A percentile compares a stretch with the other conserved stretches of the same genome.
Conservation (phyloP, 2,113 vertebrate species). For the Ochotona curzoniae region DNA sequence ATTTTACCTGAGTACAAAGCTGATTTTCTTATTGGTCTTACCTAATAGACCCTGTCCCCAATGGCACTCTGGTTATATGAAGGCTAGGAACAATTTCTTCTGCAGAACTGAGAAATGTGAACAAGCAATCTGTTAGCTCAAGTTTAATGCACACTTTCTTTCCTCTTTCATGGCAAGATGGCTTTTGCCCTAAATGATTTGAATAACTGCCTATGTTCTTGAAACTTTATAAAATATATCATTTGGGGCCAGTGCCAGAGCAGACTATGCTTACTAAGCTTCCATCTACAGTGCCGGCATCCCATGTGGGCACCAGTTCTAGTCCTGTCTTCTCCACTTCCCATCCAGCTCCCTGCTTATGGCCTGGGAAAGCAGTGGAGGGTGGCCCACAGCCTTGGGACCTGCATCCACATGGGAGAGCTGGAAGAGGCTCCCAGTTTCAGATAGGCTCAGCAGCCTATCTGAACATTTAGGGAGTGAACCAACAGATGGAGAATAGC, state of each 20-base stretch:
- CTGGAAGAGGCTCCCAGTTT: too few relatives aligned
- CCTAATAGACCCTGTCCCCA: background rate
- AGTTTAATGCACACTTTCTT: background rate
- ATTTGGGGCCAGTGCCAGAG: too few relatives aligned
- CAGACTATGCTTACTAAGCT: too few relatives aligned
- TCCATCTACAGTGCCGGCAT: too few relatives aligned
- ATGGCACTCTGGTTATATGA: background rate
- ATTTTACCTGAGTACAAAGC: background rate
- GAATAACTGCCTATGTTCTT: conserved; percentile 6
- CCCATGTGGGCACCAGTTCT: too few relatives aligned
- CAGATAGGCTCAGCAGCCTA: too few relatives aligned
- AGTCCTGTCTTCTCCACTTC: too few relatives aligned
- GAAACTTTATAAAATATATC: background rate
- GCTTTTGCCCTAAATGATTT: background rate
- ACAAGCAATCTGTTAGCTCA: background rate
- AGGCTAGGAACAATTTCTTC: background rate
- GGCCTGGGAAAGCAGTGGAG: too few relatives aligned
- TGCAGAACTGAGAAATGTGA: background rate
- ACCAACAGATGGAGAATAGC: background rate
- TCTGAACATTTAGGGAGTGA: too few relatives aligned
- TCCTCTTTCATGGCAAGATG: background rate
- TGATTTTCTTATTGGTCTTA: background rate
- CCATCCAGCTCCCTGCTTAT: too few relatives aligned
- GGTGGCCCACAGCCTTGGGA: too few relatives aligned
- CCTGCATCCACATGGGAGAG: too few relatives aligned